A percentile compares a stretch with the other conserved stretches of the same genome.
These are phyloP conservation scores for Cyprinodon tularosa DNA, from an alignment of 2,113 vertebrate genomes.

Conservation along the genomic window DNA sequence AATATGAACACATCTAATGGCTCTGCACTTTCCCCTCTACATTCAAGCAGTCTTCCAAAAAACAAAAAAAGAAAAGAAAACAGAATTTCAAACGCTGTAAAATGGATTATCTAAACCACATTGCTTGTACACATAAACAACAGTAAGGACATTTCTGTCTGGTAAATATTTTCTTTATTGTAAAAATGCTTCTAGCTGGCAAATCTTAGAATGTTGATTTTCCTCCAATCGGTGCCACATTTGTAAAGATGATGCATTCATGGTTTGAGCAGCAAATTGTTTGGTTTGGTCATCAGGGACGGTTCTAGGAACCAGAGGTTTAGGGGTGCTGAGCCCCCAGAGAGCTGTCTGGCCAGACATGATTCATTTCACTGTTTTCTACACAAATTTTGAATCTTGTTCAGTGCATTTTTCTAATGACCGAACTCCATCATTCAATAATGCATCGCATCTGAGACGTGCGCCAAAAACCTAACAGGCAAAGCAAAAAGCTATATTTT, in stretches of 20 bases:
- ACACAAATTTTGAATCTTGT: too few species aligned
- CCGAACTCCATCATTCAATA: too few species aligned
- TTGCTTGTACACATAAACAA: conserved; percentile 27
- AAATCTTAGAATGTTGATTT: not conserved
- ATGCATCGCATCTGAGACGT: too few species aligned
- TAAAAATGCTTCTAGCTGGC: not conserved
- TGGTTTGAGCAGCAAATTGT: too few species aligned
- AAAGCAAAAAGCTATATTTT: too few species aligned
- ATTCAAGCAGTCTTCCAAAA: conserved; percentile 81
- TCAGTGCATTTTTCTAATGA: too few species aligned
- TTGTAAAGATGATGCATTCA: not conserved
- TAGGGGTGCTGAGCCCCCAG: too few species aligned
- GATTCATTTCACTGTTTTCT: too few species aligned
- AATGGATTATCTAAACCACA: conserved; percentile 24
- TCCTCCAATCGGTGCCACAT: not conserved
- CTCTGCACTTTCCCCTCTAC: conserved; percentile 65
- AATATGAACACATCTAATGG: conserved; percentile 30
- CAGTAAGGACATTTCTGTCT: not conserved
- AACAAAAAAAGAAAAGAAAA: conserved; percentile 56
- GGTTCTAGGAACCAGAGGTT: too few species aligned
- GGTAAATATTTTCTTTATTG: not conserved
- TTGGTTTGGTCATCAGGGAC: too few species aligned
- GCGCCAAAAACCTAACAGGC: too few species aligned
- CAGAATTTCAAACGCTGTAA: conserved; percentile 20
- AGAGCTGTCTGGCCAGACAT: too few species aligned